phyloP scores from a whole-genome alignment of 2,797 vertebrate genomes.

The Vireo griseus region DNA sequence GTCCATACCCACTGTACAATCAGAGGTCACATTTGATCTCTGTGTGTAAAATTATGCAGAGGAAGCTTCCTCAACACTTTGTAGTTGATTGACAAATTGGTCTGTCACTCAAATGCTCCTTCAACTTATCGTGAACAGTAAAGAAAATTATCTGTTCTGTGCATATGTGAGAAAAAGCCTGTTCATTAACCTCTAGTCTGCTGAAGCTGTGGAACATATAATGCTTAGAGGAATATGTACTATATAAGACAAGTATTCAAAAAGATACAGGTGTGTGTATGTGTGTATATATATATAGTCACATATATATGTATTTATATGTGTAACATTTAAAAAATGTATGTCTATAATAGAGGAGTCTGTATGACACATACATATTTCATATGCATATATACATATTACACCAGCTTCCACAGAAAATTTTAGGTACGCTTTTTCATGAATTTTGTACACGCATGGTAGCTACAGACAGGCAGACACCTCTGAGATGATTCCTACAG shows the following conservation, averaged over 20 bases:
- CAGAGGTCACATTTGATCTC: slow-evolving; percentile 68
- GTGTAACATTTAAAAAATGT: neutral
- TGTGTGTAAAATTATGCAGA: slow-evolving; percentile 65
- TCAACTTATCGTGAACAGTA: slow-evolving; percentile 72
- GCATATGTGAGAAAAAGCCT: slow-evolving; percentile 64
- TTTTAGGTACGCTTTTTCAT: neutral
- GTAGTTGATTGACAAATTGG: slow-evolving; percentile 76
- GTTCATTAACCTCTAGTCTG: slow-evolving; percentile 65
- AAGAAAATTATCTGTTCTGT: slow-evolving; percentile 74
- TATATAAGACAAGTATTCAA: neutral
- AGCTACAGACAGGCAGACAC: neutral
- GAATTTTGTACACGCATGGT: neutral
- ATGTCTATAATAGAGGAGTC: neutral
- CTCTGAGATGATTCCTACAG: neutral
- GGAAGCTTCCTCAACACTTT: slow-evolving; percentile 61
- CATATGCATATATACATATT: neutral
- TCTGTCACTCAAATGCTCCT: slow-evolving; percentile 73
- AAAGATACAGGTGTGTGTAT: neutral
- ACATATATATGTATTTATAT: neutral
- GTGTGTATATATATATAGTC: neutral
- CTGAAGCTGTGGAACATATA: slow-evolving; percentile 33
- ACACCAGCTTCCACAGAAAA: neutral
- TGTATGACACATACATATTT: neutral
- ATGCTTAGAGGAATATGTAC: neutral
- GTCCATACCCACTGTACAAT: slow-evolving; percentile 36